These are phyloP conservation scores for Linepithema humile DNA, from an alignment of 1,140 invertebrate genomes.

Conservation along the genomic window DNA sequence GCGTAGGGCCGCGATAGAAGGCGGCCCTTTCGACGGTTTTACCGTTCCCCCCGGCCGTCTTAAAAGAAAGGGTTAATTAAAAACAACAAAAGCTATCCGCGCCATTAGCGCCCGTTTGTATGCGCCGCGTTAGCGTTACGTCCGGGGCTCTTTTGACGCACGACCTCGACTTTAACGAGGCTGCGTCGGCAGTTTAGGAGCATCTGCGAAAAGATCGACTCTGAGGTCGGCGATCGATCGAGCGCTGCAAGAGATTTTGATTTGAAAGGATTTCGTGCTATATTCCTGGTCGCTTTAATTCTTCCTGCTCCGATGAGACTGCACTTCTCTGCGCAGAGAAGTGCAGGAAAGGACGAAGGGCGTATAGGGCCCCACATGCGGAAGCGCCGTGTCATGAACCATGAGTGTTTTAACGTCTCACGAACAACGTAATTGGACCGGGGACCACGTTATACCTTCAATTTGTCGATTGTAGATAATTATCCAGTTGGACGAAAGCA, in stretches of 20 bases:
- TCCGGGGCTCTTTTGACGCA: conserved; percentile 67
- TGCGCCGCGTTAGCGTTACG: conserved; percentile 82
- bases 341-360: not conserved
- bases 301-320: conserved; percentile 18
- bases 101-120: conserved; percentile 85
- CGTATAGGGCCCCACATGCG: conserved; percentile 34
- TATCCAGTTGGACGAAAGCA: not conserved
- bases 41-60: conserved; percentile 79
- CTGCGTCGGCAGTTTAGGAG: conserved; percentile 28
- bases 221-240: conserved; percentile 15
- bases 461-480: conserved; percentile 58
- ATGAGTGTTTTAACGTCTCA: conserved; percentile 64
- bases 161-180: conserved; percentile 74
- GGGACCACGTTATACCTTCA: conserved; percentile 57
- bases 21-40: conserved; percentile 71
- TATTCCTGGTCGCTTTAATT: not conserved
- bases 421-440: conserved; percentile 66
- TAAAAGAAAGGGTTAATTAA: conserved; percentile 85
- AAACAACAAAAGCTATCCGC: conserved; percentile 84
- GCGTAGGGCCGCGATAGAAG: conserved; percentile 60
- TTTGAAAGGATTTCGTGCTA: not conserved
- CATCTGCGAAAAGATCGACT: conserved; percentile 19
- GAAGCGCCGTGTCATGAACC: conserved; percentile 60
- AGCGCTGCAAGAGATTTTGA: not conserved
- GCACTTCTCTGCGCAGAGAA: not conserved